Percentiles rank a stretch among this genome's conserved stretches.
phyloP scores from a whole-genome alignment of 1,140 invertebrate species.

The Daktulosphaira vitifoliae region DNA sequence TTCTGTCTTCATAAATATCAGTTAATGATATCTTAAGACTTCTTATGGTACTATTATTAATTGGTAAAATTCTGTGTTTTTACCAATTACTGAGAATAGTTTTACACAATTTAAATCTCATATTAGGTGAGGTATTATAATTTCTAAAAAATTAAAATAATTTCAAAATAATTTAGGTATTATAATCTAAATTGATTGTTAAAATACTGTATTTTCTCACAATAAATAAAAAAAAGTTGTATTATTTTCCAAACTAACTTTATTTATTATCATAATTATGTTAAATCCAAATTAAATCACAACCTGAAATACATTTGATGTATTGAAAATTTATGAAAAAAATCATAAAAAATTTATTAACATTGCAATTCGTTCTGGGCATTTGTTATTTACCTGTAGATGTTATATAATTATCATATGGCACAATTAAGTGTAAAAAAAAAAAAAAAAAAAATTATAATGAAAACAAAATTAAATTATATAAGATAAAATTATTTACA shows the following conservation, averaged over 20 bases:
- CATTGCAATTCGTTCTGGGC: background rate
- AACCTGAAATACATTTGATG: slow-evolving; percentile 23
- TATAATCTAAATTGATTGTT: too few species aligned
- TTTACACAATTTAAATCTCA: too few species aligned
- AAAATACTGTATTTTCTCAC: too few species aligned
- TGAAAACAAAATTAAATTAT: slow-evolving; percentile 6
- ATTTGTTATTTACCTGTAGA: slow-evolving; percentile 15
- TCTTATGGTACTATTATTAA: too few species aligned
- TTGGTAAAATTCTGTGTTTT: too few species aligned
- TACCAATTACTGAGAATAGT: too few species aligned
- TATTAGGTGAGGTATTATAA: too few species aligned
- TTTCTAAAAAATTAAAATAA: too few species aligned
- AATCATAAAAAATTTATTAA: slow-evolving; percentile 4
- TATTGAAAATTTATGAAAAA: slow-evolving; percentile 19
- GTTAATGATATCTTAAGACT: too few species aligned
- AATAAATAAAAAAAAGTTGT: too few species aligned
- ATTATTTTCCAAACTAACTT: slow-evolving; percentile 27
- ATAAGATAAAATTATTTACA: slow-evolving; percentile 2
- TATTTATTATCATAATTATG: slow-evolving; percentile 26
- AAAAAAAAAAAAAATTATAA: slow-evolving; percentile 13
- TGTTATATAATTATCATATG: slow-evolving; percentile 17
- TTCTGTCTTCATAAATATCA: too few species aligned
- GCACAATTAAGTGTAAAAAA: slow-evolving; percentile 28
- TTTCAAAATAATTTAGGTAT: too few species aligned
- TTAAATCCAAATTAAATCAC: slow-evolving; percentile 31